Base-by-base conservation (phyloP, 2,888 invertebrate species). In the Ecliptopera silaceata region DNA sequence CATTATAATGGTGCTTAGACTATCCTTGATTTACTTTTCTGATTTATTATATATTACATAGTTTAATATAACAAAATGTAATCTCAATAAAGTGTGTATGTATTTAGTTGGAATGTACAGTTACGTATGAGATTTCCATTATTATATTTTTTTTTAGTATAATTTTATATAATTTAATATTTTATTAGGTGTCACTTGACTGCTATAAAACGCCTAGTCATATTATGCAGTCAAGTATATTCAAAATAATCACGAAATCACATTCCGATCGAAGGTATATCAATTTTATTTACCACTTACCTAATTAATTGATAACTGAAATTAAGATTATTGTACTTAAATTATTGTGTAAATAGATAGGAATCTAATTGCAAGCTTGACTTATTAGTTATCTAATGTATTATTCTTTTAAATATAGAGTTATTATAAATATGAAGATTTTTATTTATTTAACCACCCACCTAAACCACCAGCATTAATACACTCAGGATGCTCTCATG, bases 111-210 rank as follows among this genome's bases (percentile, higher is more conserved):
- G 74, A 79, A 72, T 89, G 88, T 90, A 91, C 90, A 90, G 90
- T 91, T 91, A 91, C 90, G 84, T 82, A 86, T 91, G 90, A 91
- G 90, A 91, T 91, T 91, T 80, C 75, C 75, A 74, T 69, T 70
- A 64, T 77, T 77, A 74, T 79, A 78, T 86, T 77, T 68, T 75
- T 69, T 65, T 47, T 52, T 61, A 42, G 41, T 63, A 63, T 50
- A 57, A 63, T 66, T 46, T 43, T 61, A 58, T 47, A 32, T 12
- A 32, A 32, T 32, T n/a, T 32, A 4, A 49, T 26, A n/a, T 41
- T 41, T 0, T 65, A 58, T 51, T 62, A 59, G 39, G 43, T 46
- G 51, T 57, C 67, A 72, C 79, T 86, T 79, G 80, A 73, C 80
- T 80, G 84, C 82, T 82, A 68, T 74, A 77, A 82, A 82, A 81